Percentiles rank a stretch among this genome's conserved stretches.
Conservation (phyloP, 2,888 invertebrate genomes). For the Ceriagrion tenellum region DNA sequence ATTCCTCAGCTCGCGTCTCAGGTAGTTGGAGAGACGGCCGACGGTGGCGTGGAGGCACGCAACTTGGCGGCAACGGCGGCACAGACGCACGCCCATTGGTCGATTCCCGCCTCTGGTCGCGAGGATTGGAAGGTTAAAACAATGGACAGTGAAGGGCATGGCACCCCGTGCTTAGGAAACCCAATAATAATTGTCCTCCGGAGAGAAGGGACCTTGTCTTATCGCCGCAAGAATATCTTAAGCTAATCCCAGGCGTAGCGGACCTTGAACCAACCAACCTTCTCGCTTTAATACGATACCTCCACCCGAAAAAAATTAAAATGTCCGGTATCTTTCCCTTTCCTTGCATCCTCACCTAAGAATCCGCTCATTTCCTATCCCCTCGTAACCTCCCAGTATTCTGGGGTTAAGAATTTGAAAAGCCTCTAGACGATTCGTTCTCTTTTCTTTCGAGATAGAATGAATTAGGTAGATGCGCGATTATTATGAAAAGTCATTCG, state of each 20-base stretch:
- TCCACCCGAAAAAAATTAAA: too few relatives aligned
- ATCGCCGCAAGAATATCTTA: not conserved
- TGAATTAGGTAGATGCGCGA: too few relatives aligned
- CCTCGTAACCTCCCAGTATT: too few relatives aligned
- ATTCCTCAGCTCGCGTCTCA: not conserved
- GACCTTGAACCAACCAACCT: not conserved
- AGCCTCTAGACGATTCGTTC: too few relatives aligned
- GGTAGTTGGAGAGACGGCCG: not conserved
- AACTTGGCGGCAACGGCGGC: not conserved
- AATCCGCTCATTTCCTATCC: not conserved
- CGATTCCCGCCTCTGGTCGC: not conserved
- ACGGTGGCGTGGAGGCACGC: constrained; percentile 17
- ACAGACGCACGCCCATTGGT: not conserved
- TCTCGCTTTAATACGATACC: not conserved
- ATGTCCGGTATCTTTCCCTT: too few relatives aligned
- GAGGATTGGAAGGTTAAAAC: not conserved
- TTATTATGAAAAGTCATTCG: too few relatives aligned
- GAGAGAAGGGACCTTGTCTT: not conserved
- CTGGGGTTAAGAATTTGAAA: too few relatives aligned
- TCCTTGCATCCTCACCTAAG: too few relatives aligned
- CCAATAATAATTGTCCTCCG: not conserved
- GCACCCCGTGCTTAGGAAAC: not conserved
- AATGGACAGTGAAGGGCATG: not conserved
- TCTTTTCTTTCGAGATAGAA: too few relatives aligned
- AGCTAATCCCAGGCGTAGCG: constrained; percentile 26